Base-by-base conservation (phyloP, 2,888 invertebrate genomes). In the Eupithecia insigniata region DNA sequence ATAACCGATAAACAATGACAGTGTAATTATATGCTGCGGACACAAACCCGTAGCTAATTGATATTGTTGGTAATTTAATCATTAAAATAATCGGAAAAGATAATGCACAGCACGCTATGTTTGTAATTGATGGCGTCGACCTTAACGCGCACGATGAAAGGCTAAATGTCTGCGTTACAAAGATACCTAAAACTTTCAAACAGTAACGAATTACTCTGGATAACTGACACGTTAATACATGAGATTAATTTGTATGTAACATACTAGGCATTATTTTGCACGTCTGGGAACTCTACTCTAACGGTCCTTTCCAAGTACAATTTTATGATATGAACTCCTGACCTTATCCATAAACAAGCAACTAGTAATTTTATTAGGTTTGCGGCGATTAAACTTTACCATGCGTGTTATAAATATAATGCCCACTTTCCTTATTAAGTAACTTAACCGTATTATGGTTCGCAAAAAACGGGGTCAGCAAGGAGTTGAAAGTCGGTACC, bases 21-120 rank as follows among this genome's bases (percentile, higher is more conserved):
- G 80, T 84, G 83, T 86, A 83, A 87, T 85, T 82, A 84, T 80
- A 81, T 83, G 84, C 83, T 80, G 82, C 83, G 85, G 85, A 87
- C 84, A 82, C 83, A 83, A 83, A 85, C 85, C 84, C 76, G 80
- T 83, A 84, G 85, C 88, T 89, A 64, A 84, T 84, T 87, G 85
- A 85, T 87, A 81, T 85, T 82, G 86, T 86, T 85, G 82, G 83
- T 84, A 84, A 89, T 89, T 90, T 89, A 86, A 89, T 89, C 87
- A 84, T 88, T 87, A 90, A 88, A 84, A 84, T 82, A 84, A 85
- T 80, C 72, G 72, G 72, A 51, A 73, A 84, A 83, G 84, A 83
- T 85, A 86, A 82, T 81, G 82, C 82, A 80, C 84, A 80, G 70
- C 86, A 88, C 85, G 85, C 85, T 80, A 85, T 70, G 67, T 77